Conservation (phyloP, 2,113 vertebrate genomes). For the Pachyramphus minor region DNA sequence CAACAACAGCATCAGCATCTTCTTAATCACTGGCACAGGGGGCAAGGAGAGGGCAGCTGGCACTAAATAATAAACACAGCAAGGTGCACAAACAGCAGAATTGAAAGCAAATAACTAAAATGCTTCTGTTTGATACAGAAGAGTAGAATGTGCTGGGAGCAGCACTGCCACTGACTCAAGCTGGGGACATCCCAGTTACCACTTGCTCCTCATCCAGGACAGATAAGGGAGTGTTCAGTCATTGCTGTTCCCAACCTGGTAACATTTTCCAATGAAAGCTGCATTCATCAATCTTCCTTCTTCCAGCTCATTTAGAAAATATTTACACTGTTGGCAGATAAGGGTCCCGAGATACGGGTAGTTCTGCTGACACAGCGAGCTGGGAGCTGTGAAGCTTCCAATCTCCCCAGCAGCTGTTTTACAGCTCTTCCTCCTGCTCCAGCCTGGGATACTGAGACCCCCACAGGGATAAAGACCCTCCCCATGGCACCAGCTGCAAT, state of each 20-base stretch:
- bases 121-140: not conserved
- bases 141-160: not conserved
- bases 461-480: rapidly evolving
- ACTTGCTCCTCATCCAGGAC: rapidly evolving
- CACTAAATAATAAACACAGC: conserved; percentile 48
- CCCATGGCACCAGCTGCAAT: not conserved
- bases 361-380: not conserved
- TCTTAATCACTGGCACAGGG: conserved; percentile 24
- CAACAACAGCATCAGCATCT: conserved; percentile 57
- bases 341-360: not conserved
- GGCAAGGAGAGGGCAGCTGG: conserved; percentile 19
- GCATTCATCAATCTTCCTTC: not conserved
- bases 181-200: not conserved
- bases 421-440: not conserved
- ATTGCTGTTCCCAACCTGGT: not conserved
- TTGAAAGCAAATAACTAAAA: conserved; percentile 51
- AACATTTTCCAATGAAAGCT: not conserved
- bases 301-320: not conserved
- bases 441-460: not conserved
- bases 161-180: rapidly evolving
- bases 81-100: conserved; percentile 60
- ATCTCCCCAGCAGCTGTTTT: not conserved
- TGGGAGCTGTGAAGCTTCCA: not conserved
- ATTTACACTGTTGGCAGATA: not conserved
- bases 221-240: not conserved